These are phyloP conservation scores for Triops cancriformis DNA, from an alignment of 1,140 invertebrate genomes.

Conservation along the genomic window DNA sequence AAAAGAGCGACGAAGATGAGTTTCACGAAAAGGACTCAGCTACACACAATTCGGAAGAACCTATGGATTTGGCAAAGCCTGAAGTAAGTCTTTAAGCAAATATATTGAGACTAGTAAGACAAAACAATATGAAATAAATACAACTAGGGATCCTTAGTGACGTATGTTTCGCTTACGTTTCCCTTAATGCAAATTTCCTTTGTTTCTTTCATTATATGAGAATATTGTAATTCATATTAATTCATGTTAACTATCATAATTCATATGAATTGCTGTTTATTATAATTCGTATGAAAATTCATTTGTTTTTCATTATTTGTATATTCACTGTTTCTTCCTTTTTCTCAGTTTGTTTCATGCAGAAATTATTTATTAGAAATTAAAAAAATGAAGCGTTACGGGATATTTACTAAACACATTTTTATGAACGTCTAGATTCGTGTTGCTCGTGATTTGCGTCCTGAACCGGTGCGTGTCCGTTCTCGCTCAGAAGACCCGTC, in stretches of 20 bases:
- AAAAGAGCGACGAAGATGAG: background rate
- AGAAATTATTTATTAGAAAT: background rate
- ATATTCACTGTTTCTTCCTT: no score
- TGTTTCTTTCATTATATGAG: no score
- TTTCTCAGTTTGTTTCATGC: no score
- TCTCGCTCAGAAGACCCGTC: slow-evolving; percentile 12
- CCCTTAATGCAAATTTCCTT: no score
- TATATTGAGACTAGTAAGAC: no score
- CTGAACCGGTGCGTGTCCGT: background rate
- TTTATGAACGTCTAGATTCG: background rate
- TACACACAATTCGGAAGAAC: background rate
- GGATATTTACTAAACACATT: background rate
- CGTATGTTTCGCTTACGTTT: no score
- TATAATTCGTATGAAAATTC: no score
- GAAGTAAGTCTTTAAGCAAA: background rate
- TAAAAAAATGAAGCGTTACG: background rate
- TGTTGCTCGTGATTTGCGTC: slow-evolving; percentile 8
- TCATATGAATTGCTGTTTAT: no score
- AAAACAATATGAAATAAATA: no score
- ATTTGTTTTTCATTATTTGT: no score
- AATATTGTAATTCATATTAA: no score
- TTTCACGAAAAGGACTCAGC: background rate
- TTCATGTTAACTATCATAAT: no score
- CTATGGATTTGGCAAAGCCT: slow-evolving; percentile 7
- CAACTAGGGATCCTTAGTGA: background rate